Evolutionary conservation across 2,888 invertebrate species (phyloP).

Genomic region (Idaea biselata): DNA sequence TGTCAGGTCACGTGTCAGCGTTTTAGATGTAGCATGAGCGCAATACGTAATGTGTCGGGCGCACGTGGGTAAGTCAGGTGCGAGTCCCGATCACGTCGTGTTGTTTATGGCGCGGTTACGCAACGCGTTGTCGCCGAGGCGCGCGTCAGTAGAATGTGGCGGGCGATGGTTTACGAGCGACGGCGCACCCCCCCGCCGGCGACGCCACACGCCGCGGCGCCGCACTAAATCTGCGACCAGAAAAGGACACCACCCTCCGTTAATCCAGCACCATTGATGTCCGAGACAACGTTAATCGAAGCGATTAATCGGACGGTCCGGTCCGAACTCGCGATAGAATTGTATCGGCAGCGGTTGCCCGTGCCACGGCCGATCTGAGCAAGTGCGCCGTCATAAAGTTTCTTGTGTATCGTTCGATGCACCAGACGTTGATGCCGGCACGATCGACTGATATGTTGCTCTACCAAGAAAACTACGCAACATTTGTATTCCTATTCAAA

Average conservation of each 20-base stretch:
- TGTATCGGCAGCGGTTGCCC: constrained; percentile 68
- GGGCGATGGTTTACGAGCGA: constrained; percentile 79
- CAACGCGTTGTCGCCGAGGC: constrained; percentile 79
- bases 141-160: constrained; percentile 80
- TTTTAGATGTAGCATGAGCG: constrained; percentile 74
- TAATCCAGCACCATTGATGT: constrained; percentile 75
- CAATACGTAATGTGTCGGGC: constrained; percentile 69
- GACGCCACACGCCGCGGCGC: constrained; percentile 78
- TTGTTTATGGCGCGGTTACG: constrained; percentile 80
- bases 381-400: constrained; percentile 79
- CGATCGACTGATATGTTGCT: constrained; percentile 55
- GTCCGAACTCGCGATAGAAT: constrained; percentile 68
- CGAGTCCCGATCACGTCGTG: constrained; percentile 64
- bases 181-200: constrained; percentile 69
- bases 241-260: constrained; percentile 75
- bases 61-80: constrained; percentile 74
- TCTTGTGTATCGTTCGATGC: constrained; percentile 81
- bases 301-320: constrained; percentile 74
- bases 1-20: constrained; percentile 75
- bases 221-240: constrained; percentile 79
- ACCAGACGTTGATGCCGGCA: constrained; percentile 75
- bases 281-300: constrained; percentile 73
- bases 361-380: constrained; percentile 69
- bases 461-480: constrained; percentile 41
- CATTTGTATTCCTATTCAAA: not conserved